Evolutionary conservation across 2,888 invertebrate genomes (phyloP), one percentile per base, ranked within the genome.

Genomic region (Epirrhoe alternata): DNA sequence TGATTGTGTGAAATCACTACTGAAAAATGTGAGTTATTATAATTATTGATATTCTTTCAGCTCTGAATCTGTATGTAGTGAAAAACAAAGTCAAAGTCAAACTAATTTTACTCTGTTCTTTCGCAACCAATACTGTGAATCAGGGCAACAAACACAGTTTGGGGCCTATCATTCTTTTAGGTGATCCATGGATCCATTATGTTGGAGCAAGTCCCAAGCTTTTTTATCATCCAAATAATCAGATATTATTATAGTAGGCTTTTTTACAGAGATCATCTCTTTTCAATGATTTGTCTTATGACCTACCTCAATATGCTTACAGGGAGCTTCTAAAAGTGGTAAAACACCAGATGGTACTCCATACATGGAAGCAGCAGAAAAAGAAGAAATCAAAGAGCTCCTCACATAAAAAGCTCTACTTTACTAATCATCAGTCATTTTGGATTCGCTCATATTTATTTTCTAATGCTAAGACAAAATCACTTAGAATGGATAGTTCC

Each of bases 361-460:
- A 75, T 98, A 98, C 88, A 84, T 97, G 68, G 97, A 98, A 81
- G 97, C 97, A 65, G 98, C 98, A 38, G 98, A 98, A 86, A 97
- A 97, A 84, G 96, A 96, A 74, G 98, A 98, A 91, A 98, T 98
- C 80, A 97, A 97, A 90, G 95, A 95, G 81, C 94, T 98, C 58
- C 84, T 93, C 69, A 88, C 90, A 91, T 91, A 93, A 75, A 80
- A 17, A 78, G 63, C 52, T 72, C 50, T 61, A 71, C 35, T 47
- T 52, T 57, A 69, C 60, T 64, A 70, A 73, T 63, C 71, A 72
- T 72, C 74, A 65, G 71, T 74, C 70, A 73, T 67, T 75, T 77
- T 72, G 73, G 55, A 82, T 80, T 82, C 74, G 74, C 83, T 86
- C 83, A 84, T 74, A 80, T 82, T 83, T 82, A 81, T 82, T 85